These are phyloP conservation scores for Meloidogyne hapla DNA, from an alignment of 1,140 invertebrate species.

Conservation along the genomic window DNA sequence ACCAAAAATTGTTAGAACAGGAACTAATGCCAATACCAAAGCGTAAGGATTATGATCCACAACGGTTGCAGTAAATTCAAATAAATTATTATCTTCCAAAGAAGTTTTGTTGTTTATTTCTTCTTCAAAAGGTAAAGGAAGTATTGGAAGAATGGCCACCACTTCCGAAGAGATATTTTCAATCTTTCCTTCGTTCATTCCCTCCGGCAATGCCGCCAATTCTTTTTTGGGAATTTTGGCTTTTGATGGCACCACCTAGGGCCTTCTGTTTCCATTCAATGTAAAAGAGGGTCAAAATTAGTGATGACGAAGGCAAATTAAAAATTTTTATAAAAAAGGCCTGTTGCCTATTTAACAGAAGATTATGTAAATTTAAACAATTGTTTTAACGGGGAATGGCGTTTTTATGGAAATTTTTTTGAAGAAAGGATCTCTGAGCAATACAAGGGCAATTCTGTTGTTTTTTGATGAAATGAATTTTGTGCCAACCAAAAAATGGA, in stretches of 20 bases:
- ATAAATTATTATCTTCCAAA: not conserved
- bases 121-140: not conserved
- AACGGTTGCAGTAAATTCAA: not conserved
- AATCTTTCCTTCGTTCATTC: not conserved
- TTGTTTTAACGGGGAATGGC: too few relatives aligned
- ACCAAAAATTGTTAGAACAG: constrained; percentile 48
- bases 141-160: not conserved
- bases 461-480: too few relatives aligned
- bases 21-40: constrained; percentile 41
- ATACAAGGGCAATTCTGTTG: too few relatives aligned
- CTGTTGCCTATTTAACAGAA: too few relatives aligned
- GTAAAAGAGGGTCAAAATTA: not conserved
- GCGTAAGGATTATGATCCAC: constrained; percentile 36
- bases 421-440: too few relatives aligned
- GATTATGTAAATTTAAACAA: too few relatives aligned
- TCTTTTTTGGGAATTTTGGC: not conserved
- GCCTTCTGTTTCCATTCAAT: not conserved
- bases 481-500: too few relatives aligned
- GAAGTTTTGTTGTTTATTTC: too few relatives aligned
- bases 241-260: not conserved
- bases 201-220: not conserved
- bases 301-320: too few relatives aligned
- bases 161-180: not conserved
- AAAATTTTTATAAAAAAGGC: too few relatives aligned
- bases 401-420: too few relatives aligned